Conservation (phyloP, 2,113 vertebrate species). For the Malurus cyaneus region DNA sequence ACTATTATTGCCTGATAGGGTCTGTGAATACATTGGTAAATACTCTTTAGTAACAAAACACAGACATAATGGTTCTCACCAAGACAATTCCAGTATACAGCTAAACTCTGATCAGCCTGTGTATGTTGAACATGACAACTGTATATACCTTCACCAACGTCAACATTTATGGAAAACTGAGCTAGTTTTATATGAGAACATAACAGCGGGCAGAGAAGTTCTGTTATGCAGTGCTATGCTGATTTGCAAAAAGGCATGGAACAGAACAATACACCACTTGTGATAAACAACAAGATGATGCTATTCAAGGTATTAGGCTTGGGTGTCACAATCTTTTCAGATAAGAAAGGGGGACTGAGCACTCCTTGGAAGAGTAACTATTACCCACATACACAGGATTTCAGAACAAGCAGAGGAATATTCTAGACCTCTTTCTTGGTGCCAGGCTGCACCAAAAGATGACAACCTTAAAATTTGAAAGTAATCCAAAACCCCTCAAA, state of each 20-base stretch:
- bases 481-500: neutral
- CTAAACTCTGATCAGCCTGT: neutral
- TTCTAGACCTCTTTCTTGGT: neutral
- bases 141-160: neutral
- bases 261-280: neutral
- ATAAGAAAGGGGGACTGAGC: neutral
- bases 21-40: neutral
- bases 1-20: fast-evolving
- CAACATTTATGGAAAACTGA: neutral
- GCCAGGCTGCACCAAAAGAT: neutral
- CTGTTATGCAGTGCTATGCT: neutral
- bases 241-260: neutral
- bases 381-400: fast-evolving
- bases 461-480: neutral
- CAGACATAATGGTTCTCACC: neutral
- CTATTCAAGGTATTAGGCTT: neutral
- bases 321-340: neutral
- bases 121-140: neutral
- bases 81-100: neutral
- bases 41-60: neutral
- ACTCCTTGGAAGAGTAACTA: neutral
- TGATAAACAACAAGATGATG: neutral
- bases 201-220: neutral
- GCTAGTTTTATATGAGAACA: neutral
- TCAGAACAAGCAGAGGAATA: neutral